Evolutionary conservation across 2,113 vertebrate species (phyloP).

Genomic region (Pseudopodoces humilis): DNA sequence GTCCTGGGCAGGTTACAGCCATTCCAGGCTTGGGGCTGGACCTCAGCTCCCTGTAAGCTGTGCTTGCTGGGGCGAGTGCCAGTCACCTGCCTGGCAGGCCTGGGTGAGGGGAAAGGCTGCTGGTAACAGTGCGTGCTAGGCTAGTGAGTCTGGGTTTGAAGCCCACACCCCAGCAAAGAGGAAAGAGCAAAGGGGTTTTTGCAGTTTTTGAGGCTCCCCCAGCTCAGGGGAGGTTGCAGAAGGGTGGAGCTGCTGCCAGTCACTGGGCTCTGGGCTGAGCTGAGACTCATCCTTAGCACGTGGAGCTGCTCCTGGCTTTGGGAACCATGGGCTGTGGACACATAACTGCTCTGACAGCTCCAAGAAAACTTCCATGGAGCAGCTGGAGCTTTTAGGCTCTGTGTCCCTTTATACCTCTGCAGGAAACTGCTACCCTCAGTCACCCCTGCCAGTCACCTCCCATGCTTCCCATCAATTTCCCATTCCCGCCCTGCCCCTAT

Average conservation of each 20-base stretch:
- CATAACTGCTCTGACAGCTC: background rate
- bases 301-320: background rate
- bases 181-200: background rate
- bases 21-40: background rate
- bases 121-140: background rate
- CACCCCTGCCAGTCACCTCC: background rate
- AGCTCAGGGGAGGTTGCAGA: background rate
- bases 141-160: background rate
- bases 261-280: background rate
- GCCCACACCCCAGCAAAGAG: background rate
- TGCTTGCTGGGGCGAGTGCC: background rate
- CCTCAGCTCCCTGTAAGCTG: background rate
- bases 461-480: background rate
- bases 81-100: background rate
- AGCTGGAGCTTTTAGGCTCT: background rate
- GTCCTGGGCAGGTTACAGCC: conserved; percentile 36
- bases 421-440: background rate
- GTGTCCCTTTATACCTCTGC: background rate
- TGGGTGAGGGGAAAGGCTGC: background rate
- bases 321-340: background rate
- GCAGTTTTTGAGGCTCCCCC: background rate
- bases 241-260: background rate
- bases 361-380: background rate
- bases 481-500: background rate
- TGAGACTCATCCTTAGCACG: background rate